Conservation (phyloP, 35 echinoderm and acorn worm species). For the Eucidaris tribuloides region DNA sequence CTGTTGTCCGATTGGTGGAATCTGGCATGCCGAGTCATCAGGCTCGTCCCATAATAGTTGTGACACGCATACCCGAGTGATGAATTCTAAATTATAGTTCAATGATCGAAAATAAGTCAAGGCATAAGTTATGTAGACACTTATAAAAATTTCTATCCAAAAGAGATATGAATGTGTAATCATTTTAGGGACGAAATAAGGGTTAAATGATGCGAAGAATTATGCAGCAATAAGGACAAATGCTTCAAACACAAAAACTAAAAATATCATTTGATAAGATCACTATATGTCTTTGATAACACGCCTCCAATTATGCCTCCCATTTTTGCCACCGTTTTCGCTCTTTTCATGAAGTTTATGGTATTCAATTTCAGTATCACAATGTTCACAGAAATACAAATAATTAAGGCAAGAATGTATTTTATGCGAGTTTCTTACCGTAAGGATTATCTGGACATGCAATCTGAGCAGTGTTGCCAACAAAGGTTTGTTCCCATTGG, state of each 20-base stretch:
- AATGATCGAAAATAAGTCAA: too few species aligned
- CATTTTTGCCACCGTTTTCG: not conserved
- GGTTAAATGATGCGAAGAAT: too few species aligned
- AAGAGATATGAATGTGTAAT: too few species aligned
- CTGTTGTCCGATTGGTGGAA: slow-evolving; percentile 17
- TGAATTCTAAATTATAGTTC: too few species aligned
- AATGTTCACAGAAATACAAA: not conserved
- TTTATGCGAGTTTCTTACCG: not conserved
- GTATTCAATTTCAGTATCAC: not conserved
- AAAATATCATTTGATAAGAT: not conserved
- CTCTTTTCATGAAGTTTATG: not conserved
- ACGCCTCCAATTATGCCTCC: not conserved
- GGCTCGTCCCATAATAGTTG: not conserved
- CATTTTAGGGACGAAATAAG: too few species aligned
- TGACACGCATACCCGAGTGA: not conserved
- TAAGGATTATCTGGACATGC: slow-evolving; percentile 35
- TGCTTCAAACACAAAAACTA: not conserved
- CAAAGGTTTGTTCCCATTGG: slow-evolving; percentile 12
- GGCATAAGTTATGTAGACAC: too few species aligned
- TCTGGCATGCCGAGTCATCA: not conserved
- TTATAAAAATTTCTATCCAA: too few species aligned
- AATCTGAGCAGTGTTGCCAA: not conserved
- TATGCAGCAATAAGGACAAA: too few species aligned
- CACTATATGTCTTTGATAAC: not conserved
- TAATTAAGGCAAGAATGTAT: not conserved